phyloP scores from a whole-genome alignment of 1,140 invertebrate species.

The Drosophila arizonae region DNA sequence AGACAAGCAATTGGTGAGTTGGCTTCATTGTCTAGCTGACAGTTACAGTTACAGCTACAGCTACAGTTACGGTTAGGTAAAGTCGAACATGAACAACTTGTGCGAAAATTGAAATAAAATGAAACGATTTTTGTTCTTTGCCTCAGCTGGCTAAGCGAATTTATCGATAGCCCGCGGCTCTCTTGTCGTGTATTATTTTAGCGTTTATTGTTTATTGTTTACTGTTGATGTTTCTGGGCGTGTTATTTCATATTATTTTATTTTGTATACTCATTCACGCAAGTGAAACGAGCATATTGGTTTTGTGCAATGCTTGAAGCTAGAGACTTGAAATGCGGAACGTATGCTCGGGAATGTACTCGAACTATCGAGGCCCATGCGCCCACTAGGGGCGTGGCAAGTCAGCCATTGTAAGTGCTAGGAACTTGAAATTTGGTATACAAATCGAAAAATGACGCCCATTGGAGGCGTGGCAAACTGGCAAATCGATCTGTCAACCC shows the following conservation, averaged over 20 bases:
- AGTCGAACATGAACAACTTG: too few relatives aligned
- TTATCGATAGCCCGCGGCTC: conserved; percentile 40
- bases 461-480: too few relatives aligned
- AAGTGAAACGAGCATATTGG: too few relatives aligned
- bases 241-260: conserved; percentile 45
- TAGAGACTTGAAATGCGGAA: too few relatives aligned
- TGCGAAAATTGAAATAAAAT: conserved; percentile 1
- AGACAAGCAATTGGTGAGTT: neutral
- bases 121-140: conserved; percentile 31
- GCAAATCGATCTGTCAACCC: too few relatives aligned
- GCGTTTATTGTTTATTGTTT: conserved; percentile 66
- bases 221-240: conserved; percentile 39
- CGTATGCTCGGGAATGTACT: too few relatives aligned
- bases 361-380: too few relatives aligned
- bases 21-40: neutral
- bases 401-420: too few relatives aligned
- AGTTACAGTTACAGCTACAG: neutral
- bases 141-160: conserved; percentile 49
- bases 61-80: neutral
- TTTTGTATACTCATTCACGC: neutral
- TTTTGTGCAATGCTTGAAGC: too few relatives aligned
- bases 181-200: conserved; percentile 71
- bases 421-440: too few relatives aligned
- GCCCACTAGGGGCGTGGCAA: too few relatives aligned
- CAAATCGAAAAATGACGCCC: too few relatives aligned